Percentiles rank a stretch among this genome's conserved stretches.
These are phyloP conservation scores for Myxocyprinus asiaticus DNA, from an alignment of 2,113 vertebrate species.

Conservation along the genomic window DNA sequence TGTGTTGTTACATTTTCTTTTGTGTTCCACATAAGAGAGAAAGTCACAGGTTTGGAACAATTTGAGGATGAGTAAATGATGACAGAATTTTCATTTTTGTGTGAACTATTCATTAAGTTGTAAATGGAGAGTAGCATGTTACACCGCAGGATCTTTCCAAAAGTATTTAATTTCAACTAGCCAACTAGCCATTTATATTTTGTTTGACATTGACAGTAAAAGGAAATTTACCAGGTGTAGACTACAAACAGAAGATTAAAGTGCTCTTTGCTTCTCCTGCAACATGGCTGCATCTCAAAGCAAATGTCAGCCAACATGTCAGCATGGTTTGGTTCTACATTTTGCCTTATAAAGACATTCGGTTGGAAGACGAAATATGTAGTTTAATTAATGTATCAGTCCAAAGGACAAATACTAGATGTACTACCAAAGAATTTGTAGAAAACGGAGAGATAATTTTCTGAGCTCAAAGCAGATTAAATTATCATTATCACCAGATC, in stretches of 20 bases:
- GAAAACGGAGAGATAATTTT: not conserved
- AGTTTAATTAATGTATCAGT: constrained; percentile 55
- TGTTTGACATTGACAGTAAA: not conserved
- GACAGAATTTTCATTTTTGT: too few species aligned
- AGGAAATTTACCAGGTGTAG: constrained; percentile 24
- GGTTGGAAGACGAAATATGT: constrained; percentile 60
- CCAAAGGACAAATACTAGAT: constrained; percentile 50
- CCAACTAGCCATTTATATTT: too few species aligned
- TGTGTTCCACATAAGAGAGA: too few species aligned
- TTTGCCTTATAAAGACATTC: constrained; percentile 72
- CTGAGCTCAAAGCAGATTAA: not conserved
- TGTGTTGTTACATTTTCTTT: too few species aligned
- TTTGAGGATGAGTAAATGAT: too few species aligned
- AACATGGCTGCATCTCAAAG: constrained; percentile 61
- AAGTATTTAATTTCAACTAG: too few species aligned
- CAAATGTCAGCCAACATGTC: constrained; percentile 68
- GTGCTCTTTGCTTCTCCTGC: constrained; percentile 23
- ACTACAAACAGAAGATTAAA: constrained; percentile 16
- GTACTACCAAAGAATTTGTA: constrained; percentile 29
- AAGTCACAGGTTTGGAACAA: too few species aligned
- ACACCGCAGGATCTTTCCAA: too few species aligned
- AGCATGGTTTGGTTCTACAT: constrained; percentile 61
- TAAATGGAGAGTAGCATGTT: too few species aligned
- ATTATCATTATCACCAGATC: constrained; percentile 6
- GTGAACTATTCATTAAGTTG: too few species aligned